These are phyloP conservation scores for Eupleurogrammus muticus DNA, from an alignment of 2,797 vertebrate species.

Conservation along the genomic window DNA sequence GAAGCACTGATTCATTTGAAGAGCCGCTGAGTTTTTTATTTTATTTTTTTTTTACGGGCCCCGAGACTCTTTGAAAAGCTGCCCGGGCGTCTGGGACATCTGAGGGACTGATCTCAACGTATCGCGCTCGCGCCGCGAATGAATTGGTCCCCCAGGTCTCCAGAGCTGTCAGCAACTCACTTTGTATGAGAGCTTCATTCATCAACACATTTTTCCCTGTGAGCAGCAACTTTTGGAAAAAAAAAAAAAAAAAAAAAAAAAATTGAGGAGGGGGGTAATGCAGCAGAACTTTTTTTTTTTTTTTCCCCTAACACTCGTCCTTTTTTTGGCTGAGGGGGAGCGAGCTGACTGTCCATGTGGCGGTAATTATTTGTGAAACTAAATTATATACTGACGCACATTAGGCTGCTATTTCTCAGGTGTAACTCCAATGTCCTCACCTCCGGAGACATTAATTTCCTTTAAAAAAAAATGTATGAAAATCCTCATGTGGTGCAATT, in stretches of 20 bases:
- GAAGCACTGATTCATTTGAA: conserved; percentile 56
- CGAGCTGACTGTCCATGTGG: conserved; percentile 23
- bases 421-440: neutral
- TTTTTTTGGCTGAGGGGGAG: conserved; percentile 4
- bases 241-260: conserved; percentile 20
- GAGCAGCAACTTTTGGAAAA: conserved; percentile 60
- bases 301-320: neutral
- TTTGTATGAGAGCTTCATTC: conserved; percentile 84
- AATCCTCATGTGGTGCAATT: neutral
- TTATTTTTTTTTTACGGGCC: too few relatives aligned
- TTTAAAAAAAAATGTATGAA: neutral
- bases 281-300: conserved; percentile 47
- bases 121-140: conserved; percentile 77
- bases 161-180: conserved; percentile 81
- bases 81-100: conserved; percentile 70
- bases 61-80: conserved; percentile 66
- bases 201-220: conserved; percentile 74
- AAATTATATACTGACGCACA: conserved; percentile 28
- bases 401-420: conserved; percentile 14
- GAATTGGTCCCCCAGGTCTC: conserved; percentile 76
- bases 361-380: conserved; percentile 26
- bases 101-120: conserved; percentile 76
- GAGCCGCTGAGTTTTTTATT: conserved; percentile 57
- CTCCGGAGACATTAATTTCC: neutral
- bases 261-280: neutral